These are phyloP conservation scores for Subanguina moxae DNA, from an alignment of 1,140 invertebrate species.

Conservation along the genomic window DNA sequence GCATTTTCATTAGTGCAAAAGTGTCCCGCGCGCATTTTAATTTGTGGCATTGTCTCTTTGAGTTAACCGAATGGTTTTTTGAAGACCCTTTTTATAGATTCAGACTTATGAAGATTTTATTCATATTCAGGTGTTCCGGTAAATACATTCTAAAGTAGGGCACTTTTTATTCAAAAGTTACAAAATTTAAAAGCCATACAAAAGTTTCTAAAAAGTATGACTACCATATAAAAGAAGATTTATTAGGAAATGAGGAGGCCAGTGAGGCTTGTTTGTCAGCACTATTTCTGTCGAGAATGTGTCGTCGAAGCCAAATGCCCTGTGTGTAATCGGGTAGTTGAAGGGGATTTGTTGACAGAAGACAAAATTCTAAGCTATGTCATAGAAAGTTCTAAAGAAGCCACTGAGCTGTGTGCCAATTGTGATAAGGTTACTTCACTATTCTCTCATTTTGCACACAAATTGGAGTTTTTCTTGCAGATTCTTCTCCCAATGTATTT, in stretches of 20 bases:
- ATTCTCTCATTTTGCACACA: background rate
- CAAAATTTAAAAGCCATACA: background rate
- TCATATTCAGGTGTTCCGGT: too few species aligned
- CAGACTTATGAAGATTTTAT: too few species aligned
- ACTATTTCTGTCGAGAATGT: constrained; percentile 37
- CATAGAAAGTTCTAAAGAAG: constrained; percentile 50
- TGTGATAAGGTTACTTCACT: constrained; percentile 46
- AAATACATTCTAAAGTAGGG: too few species aligned
- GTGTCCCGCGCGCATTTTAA: too few species aligned
- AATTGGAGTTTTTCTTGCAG: constrained; percentile 34
- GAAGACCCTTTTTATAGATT: too few species aligned
- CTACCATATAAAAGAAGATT: background rate
- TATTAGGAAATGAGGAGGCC: constrained; percentile 33
- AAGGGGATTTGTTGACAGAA: constrained; percentile 18
- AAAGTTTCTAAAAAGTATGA: background rate
- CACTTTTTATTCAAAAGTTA: too few species aligned
- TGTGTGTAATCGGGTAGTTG: constrained; percentile 14
- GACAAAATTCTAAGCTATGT: constrained; percentile 47
- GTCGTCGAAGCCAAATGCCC: constrained; percentile 19
- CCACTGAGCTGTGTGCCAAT: constrained; percentile 54
- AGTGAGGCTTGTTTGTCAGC: constrained; percentile 38
- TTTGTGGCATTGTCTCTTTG: too few species aligned
- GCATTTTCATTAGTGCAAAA: too few species aligned
- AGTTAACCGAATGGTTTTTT: too few species aligned
- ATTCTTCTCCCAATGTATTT: constrained; percentile 54